These are phyloP conservation scores for Myotis pilosus DNA, from an alignment of 2,797 vertebrate species.

Conservation along the genomic window DNA sequence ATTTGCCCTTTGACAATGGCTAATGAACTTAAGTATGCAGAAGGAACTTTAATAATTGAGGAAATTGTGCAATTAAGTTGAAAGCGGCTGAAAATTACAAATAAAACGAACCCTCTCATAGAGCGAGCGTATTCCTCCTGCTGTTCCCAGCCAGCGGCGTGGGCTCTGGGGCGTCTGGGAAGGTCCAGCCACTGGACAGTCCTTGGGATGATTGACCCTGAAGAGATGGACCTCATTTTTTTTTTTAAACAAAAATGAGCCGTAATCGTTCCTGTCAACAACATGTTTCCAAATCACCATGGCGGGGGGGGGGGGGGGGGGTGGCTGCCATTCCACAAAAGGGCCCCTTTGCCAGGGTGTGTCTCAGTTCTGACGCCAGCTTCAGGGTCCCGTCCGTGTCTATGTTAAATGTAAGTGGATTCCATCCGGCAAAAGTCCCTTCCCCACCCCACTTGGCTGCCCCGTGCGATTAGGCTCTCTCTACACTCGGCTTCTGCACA, in stretches of 20 bases:
- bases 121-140: conserved; percentile 53
- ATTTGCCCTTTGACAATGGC: conserved; percentile 69
- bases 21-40: conserved; percentile 73
- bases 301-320: not conserved
- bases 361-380: conserved; percentile 83
- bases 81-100: conserved; percentile 67
- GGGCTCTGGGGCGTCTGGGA: conserved; percentile 33
- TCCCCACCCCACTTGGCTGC: conserved; percentile 88
- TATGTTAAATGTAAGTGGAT: conserved; percentile 94
- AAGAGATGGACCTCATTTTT: conserved; percentile 62
- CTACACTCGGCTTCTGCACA: conserved; percentile 92
- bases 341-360: conserved; percentile 65
- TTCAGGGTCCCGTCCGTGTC: conserved; percentile 85
- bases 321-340: conserved; percentile 70
- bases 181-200: not conserved
- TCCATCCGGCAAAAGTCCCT: conserved; percentile 88
- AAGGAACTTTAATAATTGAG: conserved; percentile 75
- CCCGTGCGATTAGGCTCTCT: conserved; percentile 93
- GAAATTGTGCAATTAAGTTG: conserved; percentile 69
- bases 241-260: conserved; percentile 55
- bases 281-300: conserved; percentile 54
- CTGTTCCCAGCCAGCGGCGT: conserved; percentile 42
- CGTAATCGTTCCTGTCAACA: conserved; percentile 23
- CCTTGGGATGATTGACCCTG: conserved; percentile 60
- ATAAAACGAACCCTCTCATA: conserved; percentile 66